Percentiles rank a stretch among this genome's conserved stretches.
phyloP scores from a whole-genome alignment of 2,888 invertebrate species.

The Odontocerum albicorne region DNA sequence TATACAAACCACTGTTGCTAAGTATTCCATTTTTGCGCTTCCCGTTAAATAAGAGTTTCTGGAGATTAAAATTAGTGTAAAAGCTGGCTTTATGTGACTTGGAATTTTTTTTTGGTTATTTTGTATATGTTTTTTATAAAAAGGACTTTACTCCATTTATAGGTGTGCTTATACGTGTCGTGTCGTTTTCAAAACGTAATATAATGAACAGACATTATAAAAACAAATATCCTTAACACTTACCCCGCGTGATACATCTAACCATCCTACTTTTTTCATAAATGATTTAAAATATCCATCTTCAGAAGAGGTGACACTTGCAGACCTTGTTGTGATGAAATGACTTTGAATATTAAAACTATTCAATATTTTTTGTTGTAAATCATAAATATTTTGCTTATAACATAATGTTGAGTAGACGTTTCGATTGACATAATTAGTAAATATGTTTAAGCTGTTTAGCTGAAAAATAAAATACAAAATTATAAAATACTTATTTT shows the following conservation, averaged over 20 bases:
- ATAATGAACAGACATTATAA: not conserved
- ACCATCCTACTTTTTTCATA: constrained; percentile 62
- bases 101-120: too few relatives aligned
- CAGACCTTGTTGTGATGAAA: not conserved
- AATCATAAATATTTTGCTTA: not conserved
- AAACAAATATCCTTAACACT: not conserved
- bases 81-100: too few relatives aligned
- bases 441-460: not conserved
- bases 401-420: constrained; percentile 11
- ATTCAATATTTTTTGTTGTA: not conserved
- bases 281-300: constrained; percentile 60
- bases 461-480: constrained; percentile 11
- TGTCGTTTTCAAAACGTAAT: too few relatives aligned
- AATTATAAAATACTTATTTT: not conserved
- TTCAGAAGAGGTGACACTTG: constrained; percentile 46
- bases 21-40: too few relatives aligned
- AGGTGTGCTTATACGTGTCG: too few relatives aligned
- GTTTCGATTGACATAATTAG: not conserved
- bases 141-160: too few relatives aligned
- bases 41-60: too few relatives aligned
- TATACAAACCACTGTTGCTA: too few relatives aligned
- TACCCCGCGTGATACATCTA: constrained; percentile 45
- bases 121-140: too few relatives aligned
- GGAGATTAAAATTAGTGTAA: too few relatives aligned
- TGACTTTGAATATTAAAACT: not conserved